These are phyloP conservation scores for Trachythela sp. DNA, from an alignment of 64 coral and sea anemone genomes.

Conservation along the genomic window DNA sequence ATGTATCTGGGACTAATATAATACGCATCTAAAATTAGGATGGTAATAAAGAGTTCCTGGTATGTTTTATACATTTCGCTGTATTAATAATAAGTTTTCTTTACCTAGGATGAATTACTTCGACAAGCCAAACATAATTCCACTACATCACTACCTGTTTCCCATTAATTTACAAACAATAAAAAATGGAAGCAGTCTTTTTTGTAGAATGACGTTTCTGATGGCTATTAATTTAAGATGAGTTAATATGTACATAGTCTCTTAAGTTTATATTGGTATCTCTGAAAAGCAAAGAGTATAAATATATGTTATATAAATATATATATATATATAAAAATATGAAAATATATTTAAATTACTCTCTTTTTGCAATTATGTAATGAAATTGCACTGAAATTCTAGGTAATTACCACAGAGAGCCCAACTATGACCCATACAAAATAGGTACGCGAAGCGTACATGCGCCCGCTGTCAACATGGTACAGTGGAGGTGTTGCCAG, in stretches of 20 bases:
- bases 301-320: conserved; percentile 13
- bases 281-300: not conserved
- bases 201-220: not conserved
- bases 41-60: no score
- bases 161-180: not conserved
- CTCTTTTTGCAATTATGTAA: not conserved
- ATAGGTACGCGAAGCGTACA: no score
- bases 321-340: conserved; percentile 4
- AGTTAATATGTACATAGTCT: conserved; percentile 6
- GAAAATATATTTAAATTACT: not conserved
- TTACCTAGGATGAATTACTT: not conserved
- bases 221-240: not conserved
- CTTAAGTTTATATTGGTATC: not conserved
- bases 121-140: not conserved
- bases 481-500: no score
- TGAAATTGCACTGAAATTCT: not conserved
- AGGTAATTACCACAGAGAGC: no score
- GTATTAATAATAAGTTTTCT: not conserved
- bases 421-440: no score
- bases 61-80: no score
- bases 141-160: not conserved
- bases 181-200: not conserved
- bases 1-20: no score
- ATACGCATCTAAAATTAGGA: no score
- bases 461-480: no score